Percentiles rank a stretch among this genome's conserved stretches.
phyloP scores from a whole-genome alignment of 2,888 invertebrate genomes.

The Campoplex nolae region DNA sequence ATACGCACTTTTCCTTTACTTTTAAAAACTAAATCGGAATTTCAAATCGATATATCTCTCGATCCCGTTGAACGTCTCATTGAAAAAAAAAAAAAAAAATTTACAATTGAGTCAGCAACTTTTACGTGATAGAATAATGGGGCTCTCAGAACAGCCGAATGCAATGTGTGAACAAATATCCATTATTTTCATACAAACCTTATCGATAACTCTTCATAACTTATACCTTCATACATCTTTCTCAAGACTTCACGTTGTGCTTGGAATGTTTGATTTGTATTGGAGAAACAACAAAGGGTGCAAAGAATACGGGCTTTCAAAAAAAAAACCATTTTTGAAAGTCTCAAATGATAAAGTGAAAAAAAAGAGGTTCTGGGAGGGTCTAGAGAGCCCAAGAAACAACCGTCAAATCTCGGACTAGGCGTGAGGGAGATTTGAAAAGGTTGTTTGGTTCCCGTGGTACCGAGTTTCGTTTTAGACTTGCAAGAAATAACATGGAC shows the following conservation, averaged over 20 bases:
- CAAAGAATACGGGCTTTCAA: conserved; percentile 83
- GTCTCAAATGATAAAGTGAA: conserved; percentile 12
- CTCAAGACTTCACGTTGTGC: conserved; percentile 23
- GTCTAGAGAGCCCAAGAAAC: too few relatives aligned
- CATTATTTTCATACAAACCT: neutral
- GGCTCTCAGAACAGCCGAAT: neutral
- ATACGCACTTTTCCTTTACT: neutral
- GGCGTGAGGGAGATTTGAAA: too few relatives aligned
- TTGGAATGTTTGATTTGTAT: conserved; percentile 48
- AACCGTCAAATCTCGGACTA: too few relatives aligned
- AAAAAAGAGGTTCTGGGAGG: too few relatives aligned
- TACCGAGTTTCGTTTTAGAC: too few relatives aligned
- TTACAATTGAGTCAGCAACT: too few relatives aligned
- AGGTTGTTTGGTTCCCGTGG: too few relatives aligned
- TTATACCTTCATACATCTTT: neutral
- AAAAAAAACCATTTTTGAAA: neutral
- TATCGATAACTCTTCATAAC: neutral
- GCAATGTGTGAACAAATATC: neutral
- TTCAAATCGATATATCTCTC: neutral
- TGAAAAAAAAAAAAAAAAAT: too few relatives aligned
- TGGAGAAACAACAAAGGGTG: conserved; percentile 67
- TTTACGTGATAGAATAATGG: neutral
- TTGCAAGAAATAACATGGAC: too few relatives aligned
- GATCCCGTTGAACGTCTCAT: neutral
- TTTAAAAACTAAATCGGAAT: neutral